A percentile compares a stretch with the other conserved stretches of the same genome.
Evolutionary conservation across 2,113 vertebrate genomes (phyloP).

Genomic region (Bubo scandiacus): DNA sequence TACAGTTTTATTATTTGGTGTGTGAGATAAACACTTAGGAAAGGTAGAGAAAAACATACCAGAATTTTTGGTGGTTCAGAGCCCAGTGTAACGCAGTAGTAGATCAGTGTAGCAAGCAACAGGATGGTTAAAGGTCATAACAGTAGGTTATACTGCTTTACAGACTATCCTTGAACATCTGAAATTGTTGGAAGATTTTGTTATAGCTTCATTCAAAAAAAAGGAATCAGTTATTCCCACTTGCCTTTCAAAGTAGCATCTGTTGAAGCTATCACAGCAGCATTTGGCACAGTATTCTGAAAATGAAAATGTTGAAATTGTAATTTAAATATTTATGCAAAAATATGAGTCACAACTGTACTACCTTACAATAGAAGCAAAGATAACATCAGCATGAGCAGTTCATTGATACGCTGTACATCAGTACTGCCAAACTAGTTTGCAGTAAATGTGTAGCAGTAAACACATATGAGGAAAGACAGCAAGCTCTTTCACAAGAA

Average conservation of each 20-base stretch:
- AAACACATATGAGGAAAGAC: background rate
- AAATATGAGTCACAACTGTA: conserved; percentile 14
- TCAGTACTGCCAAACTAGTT: background rate
- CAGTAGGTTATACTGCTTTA: background rate
- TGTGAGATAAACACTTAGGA: background rate
- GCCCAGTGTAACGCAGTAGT: background rate
- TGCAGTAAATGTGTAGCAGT: background rate
- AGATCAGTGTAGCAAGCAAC: background rate
- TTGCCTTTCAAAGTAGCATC: background rate
- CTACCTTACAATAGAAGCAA: background rate
- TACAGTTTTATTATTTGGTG: background rate
- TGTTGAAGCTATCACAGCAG: background rate
- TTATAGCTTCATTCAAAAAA: background rate
- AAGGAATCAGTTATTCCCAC: background rate
- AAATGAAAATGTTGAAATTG: conserved; percentile 14
- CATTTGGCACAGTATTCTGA: background rate
- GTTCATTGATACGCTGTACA: background rate
- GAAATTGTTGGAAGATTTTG: background rate
- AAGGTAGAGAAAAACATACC: background rate
- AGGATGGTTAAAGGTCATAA: background rate
- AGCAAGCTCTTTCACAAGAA: background rate
- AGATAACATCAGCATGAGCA: background rate
- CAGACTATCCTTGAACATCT: background rate
- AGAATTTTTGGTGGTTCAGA: background rate
- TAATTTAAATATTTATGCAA: conserved; percentile 20